phyloP scores from a whole-genome alignment of 2,888 invertebrate species.

The Oligia strigilis region DNA sequence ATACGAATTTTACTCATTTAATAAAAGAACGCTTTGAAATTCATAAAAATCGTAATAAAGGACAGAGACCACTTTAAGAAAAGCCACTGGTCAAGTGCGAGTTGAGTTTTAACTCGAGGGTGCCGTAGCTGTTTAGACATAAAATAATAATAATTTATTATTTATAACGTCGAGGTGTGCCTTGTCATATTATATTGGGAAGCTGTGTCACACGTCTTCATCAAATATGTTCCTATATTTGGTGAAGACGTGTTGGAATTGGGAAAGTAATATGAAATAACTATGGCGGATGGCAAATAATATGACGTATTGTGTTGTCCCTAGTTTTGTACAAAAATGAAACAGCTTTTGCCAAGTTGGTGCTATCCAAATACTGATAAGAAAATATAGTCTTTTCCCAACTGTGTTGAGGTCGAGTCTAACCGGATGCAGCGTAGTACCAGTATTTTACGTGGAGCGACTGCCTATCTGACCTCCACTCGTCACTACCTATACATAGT shows the following conservation, averaged over 20 bases:
- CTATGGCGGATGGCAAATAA: neutral
- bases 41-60: slow-evolving; percentile 34
- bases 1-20: slow-evolving; percentile 9
- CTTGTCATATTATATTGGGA: slow-evolving; percentile 15
- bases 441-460: neutral
- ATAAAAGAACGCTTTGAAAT: slow-evolving; percentile 26
- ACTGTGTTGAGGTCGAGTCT: neutral
- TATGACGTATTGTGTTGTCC: neutral
- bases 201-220: slow-evolving; percentile 2
- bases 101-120: neutral
- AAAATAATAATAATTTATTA: neutral
- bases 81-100: neutral
- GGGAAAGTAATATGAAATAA: neutral
- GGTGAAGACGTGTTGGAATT: neutral
- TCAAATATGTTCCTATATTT: slow-evolving; percentile 1
- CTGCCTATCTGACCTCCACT: neutral
- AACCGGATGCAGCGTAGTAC: neutral
- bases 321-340: neutral
- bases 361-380: neutral
- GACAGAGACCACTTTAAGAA: neutral
- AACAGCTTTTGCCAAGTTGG: neutral
- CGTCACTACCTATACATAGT: neutral
- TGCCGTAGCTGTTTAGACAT: neutral
- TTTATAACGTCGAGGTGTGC: slow-evolving; percentile 24
- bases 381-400: neutral